These are phyloP conservation scores for Hippolais icterina DNA, from an alignment of 2,113 vertebrate species.

Conservation along the genomic window DNA sequence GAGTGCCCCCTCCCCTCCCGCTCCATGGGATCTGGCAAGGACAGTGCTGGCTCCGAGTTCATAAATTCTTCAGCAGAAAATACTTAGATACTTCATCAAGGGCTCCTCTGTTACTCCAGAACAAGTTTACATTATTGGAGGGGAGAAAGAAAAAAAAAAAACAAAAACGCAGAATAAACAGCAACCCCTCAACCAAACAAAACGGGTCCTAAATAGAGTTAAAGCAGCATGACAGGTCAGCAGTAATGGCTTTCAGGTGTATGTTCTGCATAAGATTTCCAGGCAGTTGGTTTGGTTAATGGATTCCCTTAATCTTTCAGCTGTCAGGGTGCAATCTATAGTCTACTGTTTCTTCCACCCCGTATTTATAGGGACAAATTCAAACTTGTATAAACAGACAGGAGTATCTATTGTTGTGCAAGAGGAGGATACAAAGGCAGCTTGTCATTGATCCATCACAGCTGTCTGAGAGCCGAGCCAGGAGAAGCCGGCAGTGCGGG, in stretches of 20 bases:
- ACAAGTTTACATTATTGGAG: constrained; percentile 60
- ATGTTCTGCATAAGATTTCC: constrained; percentile 64
- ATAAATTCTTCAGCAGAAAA: constrained; percentile 68
- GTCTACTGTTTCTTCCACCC: constrained; percentile 63
- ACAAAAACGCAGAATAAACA: background rate
- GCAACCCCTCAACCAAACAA: constrained; percentile 26
- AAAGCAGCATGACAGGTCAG: constrained; percentile 48
- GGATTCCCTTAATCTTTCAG: constrained; percentile 70
- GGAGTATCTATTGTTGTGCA: constrained; percentile 66
- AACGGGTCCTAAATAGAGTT: constrained; percentile 64
- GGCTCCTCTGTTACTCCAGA: constrained; percentile 63
- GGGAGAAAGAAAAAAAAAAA: background rate
- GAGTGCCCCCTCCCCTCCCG: constrained; percentile 27
- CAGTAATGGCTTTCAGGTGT: constrained; percentile 64
- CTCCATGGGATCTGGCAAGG: constrained; percentile 58
- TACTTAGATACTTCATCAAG: constrained; percentile 68
- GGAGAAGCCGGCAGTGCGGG: background rate
- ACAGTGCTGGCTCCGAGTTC: constrained; percentile 61
- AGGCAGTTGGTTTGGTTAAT: constrained; percentile 67
- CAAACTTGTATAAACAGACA: constrained; percentile 72
- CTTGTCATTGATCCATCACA: constrained; percentile 66
- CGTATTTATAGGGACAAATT: constrained; percentile 66
- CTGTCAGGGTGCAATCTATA: constrained; percentile 61
- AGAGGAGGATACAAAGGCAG: constrained; percentile 58
- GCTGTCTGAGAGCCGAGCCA: constrained; percentile 21